Conservation (phyloP, 1,140 invertebrate genomes). For the Eriosoma lanigerum region DNA sequence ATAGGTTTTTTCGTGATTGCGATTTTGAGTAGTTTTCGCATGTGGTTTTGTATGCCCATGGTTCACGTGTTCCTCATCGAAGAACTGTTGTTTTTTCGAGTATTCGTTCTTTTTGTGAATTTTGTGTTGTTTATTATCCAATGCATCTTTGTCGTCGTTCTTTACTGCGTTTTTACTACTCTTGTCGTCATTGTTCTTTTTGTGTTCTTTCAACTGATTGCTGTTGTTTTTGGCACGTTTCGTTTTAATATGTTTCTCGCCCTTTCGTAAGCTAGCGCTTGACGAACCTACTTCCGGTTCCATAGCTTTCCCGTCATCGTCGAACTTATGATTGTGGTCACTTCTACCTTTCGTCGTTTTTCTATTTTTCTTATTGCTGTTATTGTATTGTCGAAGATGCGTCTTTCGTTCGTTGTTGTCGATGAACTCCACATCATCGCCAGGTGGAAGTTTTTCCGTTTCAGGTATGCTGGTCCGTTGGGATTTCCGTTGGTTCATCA, state of each 20-base stretch:
- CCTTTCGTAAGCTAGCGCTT: not conserved
- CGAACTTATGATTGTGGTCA: not conserved
- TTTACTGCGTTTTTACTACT: too few species aligned
- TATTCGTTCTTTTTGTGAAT: constrained; percentile 15
- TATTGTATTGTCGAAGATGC: not conserved
- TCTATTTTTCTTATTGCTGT: not conserved
- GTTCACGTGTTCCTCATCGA: constrained; percentile 27
- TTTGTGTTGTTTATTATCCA: not conserved
- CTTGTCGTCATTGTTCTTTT: not conserved
- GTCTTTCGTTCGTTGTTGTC: too few species aligned
- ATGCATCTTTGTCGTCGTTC: not conserved
- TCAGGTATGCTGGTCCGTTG: not conserved
- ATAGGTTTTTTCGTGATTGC: not conserved
- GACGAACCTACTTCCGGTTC: not conserved
- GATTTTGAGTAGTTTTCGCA: not conserved
- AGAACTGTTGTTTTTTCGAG: not conserved
- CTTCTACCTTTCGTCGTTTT: not conserved
- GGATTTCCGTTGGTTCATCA: not conserved
- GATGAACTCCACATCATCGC: constrained; percentile 9
- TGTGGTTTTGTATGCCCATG: not conserved
- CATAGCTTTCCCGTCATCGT: not conserved
- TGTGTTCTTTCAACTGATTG: not conserved
- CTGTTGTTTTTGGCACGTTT: too few species aligned
- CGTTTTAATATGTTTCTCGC: not conserved
- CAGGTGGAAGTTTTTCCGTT: not conserved